A percentile compares a stretch with the other conserved stretches of the same genome.
These are phyloP conservation scores for Aphaenogaster rudis DNA, from an alignment of 1,140 invertebrate genomes.

Conservation along the genomic window DNA sequence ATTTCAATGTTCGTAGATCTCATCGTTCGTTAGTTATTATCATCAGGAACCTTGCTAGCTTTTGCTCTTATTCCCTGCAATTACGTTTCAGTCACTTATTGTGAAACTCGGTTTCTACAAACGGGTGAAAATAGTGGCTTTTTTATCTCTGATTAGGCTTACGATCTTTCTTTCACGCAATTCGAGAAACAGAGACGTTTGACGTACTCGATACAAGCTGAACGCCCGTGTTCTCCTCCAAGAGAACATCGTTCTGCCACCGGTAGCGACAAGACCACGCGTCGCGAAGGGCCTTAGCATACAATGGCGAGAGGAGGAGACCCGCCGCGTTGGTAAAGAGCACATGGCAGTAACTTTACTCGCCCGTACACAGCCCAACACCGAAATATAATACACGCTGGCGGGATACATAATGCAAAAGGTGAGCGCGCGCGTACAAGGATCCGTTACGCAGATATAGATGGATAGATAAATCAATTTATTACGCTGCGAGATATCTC, in stretches of 20 bases:
- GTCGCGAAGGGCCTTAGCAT: conserved; percentile 66
- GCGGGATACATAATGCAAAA: conserved; percentile 63
- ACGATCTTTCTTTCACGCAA: neutral
- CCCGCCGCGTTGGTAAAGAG: conserved; percentile 41
- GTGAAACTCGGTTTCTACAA: neutral
- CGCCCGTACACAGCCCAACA: conserved; percentile 37
- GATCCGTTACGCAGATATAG: conserved; percentile 59
- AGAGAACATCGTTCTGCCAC: conserved; percentile 52
- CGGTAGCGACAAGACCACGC: conserved; percentile 59
- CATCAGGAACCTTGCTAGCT: neutral
- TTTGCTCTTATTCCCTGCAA: neutral
- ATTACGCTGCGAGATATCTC: conserved; percentile 55
- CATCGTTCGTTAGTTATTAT: neutral
- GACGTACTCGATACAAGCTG: conserved; percentile 39
- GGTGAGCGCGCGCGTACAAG: conserved; percentile 50
- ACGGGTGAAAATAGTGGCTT: neutral
- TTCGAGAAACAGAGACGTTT: conserved; percentile 59
- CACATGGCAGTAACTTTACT: conserved; percentile 58
- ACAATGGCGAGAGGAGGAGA: conserved; percentile 62
- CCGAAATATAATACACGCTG: conserved; percentile 60
- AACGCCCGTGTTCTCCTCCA: conserved; percentile 41
- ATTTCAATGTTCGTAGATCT: no score
- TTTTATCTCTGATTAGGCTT: neutral
- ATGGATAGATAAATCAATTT: conserved; percentile 64
- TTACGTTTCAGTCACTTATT: neutral